A percentile compares a stretch with the other conserved stretches of the same genome.
These are phyloP conservation scores for Chrysemys picta DNA, from an alignment of 2,113 vertebrate species.

Conservation along the genomic window DNA sequence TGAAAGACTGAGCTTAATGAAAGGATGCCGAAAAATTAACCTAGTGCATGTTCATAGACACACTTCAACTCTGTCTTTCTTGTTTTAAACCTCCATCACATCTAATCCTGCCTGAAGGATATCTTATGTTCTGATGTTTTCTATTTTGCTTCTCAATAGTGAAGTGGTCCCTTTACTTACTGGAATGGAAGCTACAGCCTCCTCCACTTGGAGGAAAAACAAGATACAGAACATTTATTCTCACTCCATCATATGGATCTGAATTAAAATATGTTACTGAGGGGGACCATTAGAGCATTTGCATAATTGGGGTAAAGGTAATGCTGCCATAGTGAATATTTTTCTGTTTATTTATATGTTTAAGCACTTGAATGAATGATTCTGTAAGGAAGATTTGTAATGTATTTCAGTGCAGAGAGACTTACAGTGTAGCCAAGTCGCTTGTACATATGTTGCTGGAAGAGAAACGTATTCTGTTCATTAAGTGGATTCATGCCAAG, in stretches of 20 bases:
- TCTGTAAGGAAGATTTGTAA: not conserved
- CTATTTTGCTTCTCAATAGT: not conserved
- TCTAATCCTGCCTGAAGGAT: not conserved
- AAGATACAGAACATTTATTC: not conserved
- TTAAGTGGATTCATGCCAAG: not conserved
- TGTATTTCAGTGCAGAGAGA: not conserved
- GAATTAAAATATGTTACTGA: not conserved
- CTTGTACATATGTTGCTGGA: slow-evolving; percentile 11
- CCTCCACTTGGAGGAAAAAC: not conserved
- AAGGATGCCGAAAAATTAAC: not conserved
- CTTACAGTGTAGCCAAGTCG: not conserved
- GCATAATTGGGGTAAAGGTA: not conserved
- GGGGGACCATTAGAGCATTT: not conserved
- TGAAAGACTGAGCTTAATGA: not conserved
- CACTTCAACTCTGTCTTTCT: not conserved
- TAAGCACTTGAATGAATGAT: not conserved
- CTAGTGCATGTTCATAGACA: not conserved
- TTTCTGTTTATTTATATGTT: not conserved
- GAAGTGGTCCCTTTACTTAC: not conserved
- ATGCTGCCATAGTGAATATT: not conserved
- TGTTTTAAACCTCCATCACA: not conserved
- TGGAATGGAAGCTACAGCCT: not conserved
- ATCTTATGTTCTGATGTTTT: not conserved
- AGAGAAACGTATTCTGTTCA: slow-evolving; percentile 11
- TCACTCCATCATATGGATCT: not conserved